Evolutionary conservation across 1,140 invertebrate species (phyloP).

Genomic region (Epicauta chinensis): DNA sequence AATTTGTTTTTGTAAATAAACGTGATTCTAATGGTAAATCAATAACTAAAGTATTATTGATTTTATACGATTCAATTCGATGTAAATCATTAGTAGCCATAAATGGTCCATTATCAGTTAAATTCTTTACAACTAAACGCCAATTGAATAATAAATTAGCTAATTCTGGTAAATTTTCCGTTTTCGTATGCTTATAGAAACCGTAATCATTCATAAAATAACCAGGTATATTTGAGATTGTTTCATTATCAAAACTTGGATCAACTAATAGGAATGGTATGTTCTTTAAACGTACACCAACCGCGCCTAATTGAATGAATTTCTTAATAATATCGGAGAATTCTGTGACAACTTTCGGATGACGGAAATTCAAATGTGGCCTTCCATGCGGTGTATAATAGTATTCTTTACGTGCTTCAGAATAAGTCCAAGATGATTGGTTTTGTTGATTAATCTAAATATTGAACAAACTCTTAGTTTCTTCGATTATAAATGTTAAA

Average conservation of each 20-base stretch:
- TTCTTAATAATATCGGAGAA: constrained; percentile 58
- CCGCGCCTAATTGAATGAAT: constrained; percentile 64
- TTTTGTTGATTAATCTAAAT: constrained; percentile 43
- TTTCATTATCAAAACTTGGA: constrained; percentile 46
- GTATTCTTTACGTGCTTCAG: constrained; percentile 48
- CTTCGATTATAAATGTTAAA: not conserved
- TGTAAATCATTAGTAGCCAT: constrained; percentile 39
- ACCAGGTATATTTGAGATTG: constrained; percentile 22
- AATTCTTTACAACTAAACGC: constrained; percentile 48
- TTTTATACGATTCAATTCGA: constrained; percentile 34
- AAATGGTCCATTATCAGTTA: constrained; percentile 43
- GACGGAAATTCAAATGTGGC: constrained; percentile 63
- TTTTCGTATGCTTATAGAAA: constrained; percentile 54
- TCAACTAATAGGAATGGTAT: constrained; percentile 59
- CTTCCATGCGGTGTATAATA: constrained; percentile 53
- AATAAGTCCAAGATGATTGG: constrained; percentile 56
- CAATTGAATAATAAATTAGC: constrained; percentile 53
- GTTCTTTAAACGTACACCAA: constrained; percentile 66
- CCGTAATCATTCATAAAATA: constrained; percentile 46
- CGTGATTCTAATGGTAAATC: constrained; percentile 39
- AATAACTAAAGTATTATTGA: constrained; percentile 36
- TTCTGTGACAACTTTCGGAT: constrained; percentile 49
- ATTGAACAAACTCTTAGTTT: constrained; percentile 7
- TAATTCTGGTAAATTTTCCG: constrained; percentile 51
- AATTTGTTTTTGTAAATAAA: constrained; percentile 28